These are phyloP conservation scores for Micropoecilia bifurca DNA, from an alignment of 2,797 vertebrate species.

Conservation along the genomic window DNA sequence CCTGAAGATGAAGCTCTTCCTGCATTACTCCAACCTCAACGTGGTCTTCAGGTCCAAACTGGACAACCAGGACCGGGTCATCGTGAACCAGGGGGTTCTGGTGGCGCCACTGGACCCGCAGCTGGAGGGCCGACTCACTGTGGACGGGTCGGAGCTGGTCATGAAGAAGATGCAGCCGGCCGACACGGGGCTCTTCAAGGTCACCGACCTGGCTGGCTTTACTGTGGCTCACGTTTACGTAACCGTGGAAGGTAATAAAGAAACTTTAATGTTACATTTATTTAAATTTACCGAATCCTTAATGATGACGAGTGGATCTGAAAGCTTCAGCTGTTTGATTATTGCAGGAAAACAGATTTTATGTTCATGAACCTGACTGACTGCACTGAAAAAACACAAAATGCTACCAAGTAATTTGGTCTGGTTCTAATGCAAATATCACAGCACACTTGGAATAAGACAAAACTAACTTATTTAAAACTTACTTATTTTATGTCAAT, in stretches of 20 bases:
- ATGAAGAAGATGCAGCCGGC: constrained; percentile 67
- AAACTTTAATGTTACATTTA: not conserved
- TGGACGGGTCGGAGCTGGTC: constrained; percentile 68
- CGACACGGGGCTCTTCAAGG: constrained; percentile 72
- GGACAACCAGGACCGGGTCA: constrained; percentile 56
- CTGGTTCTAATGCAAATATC: no score
- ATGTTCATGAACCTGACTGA: not conserved
- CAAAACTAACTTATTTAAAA: no score
- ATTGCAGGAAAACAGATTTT: not conserved
- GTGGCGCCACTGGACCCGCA: constrained; percentile 56
- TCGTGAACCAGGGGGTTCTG: constrained; percentile 74
- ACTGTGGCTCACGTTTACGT: constrained; percentile 76
- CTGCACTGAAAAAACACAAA: no score
- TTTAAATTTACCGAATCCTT: not conserved
- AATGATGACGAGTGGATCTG: not conserved
- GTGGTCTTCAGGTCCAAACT: constrained; percentile 70
- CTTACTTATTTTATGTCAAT: no score
- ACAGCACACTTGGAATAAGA: no score
- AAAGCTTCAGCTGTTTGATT: not conserved
- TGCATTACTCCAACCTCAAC: constrained; percentile 62
- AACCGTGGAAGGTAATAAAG: constrained; percentile 69
- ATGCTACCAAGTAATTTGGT: no score
- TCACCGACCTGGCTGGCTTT: constrained; percentile 77
- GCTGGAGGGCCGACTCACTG: constrained; percentile 73
- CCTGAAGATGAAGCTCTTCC: constrained; percentile 75